Base-by-base conservation (phyloP, 2,797 vertebrate species). In the Coluber constrictor region DNA sequence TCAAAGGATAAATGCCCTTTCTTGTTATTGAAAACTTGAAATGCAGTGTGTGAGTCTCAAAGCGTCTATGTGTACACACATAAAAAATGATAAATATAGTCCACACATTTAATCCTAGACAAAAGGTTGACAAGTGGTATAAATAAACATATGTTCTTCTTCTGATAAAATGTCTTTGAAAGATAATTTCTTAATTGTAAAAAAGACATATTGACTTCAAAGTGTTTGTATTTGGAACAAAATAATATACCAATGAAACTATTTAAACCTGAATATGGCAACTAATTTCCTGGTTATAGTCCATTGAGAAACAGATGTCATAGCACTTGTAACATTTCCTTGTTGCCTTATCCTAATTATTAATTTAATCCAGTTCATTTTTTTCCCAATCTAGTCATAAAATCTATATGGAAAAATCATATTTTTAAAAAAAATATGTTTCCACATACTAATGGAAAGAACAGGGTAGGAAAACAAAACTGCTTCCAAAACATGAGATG, bases 1-100 rank as follows among this genome's bases (percentile, higher is more conserved):
- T 93, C 86, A 56, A 47, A 92, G 94, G 93, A 87, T 94, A 94
- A 86, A 93, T 89, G 93, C 90, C 94, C 90, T 86, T 92, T 91
- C 93, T 83, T 88, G 91, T 90, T 89, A 20, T 61, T 92, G 94
- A 37, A 37, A 47, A 32, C 60, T 91, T 79, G n/a, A 47, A 54
- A 4, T 13, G 74, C 74, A 89, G 32, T 92, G 56, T 93, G 32
- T 11, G 23, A 16, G 29, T 59, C 9, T 18, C 51, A 87, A 29
- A 56, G 25, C 4, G 2, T 56, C 27, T 18, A 87, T 87, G 23
- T 55, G 27, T 87, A 54, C 51, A 29, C 27, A 18, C 13, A 55
- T 87, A n/a, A 29, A 51, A 86, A 15, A 29, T 87, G 51, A 54
- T 54, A 54, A 87, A 87, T 29, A 87, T 87, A 79, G 18, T 79